Percentiles rank a stretch among this genome's conserved stretches.
These are phyloP conservation scores for Melipona quadrifasciata DNA, from an alignment of 1,140 invertebrate species.

Conservation along the genomic window DNA sequence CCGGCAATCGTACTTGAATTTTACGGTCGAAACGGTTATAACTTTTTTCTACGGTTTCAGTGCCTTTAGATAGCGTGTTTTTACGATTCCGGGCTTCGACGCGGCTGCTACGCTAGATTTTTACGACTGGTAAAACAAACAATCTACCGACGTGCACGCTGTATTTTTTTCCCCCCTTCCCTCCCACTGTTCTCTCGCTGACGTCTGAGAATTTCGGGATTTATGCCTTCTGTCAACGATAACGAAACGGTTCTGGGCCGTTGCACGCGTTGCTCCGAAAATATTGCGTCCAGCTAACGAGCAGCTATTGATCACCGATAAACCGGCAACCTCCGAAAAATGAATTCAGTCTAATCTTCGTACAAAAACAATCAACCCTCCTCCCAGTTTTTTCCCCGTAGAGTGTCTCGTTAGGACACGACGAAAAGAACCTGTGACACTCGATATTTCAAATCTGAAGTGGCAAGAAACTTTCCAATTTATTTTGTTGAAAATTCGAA, in stretches of 20 bases:
- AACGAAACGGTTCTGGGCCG: neutral
- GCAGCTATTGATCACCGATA: neutral
- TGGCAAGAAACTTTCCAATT: too few species aligned
- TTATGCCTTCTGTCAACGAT: neutral
- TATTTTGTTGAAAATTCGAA: too few species aligned
- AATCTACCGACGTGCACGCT: slow-evolving; percentile 10
- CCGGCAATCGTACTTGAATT: neutral
- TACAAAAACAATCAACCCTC: neutral
- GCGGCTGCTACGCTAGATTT: neutral
- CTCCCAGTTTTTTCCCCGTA: neutral
- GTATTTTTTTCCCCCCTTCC: neutral
- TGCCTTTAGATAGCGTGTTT: slow-evolving; percentile 3
- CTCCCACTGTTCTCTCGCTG: too few species aligned
- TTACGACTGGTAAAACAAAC: slow-evolving; percentile 23
- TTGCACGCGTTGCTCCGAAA: neutral
- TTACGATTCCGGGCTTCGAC: neutral
- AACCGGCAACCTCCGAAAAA: neutral
- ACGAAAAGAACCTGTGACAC: too few species aligned
- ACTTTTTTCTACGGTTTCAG: neutral
- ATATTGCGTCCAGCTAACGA: neutral
- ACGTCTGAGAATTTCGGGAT: slow-evolving; percentile 6
- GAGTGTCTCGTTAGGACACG: neutral
- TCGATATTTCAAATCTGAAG: too few species aligned
- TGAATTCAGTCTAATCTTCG: neutral
- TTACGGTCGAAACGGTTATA: neutral